These are phyloP conservation scores for Oreohelix idahoensis DNA, from an alignment of 1,140 invertebrate genomes.

Conservation along the genomic window DNA sequence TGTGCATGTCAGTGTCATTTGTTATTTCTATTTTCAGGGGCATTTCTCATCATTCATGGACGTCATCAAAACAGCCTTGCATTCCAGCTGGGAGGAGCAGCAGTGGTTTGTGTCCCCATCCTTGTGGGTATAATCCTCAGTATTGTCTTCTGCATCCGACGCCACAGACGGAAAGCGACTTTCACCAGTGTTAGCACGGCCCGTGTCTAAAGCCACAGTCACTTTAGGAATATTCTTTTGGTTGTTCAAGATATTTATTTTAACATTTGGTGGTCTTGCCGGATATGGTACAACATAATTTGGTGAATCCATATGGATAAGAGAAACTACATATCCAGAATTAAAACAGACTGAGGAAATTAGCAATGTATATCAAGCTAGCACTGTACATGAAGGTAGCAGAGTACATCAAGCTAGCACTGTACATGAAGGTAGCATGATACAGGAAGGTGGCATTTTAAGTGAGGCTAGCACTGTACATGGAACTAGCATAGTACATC, in stretches of 20 bases:
- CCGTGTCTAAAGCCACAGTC: neutral
- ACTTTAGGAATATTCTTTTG: neutral
- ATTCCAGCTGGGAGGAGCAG: conserved; percentile 42
- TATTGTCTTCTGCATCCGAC: conserved; percentile 38
- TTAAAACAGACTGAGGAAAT: neutral
- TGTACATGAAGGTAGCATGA: no score
- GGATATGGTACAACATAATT: neutral
- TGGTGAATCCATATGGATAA: neutral
- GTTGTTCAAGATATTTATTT: neutral
- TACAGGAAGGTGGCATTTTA: no score
- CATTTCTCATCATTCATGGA: conserved; percentile 46
- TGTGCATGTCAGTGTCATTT: no score
- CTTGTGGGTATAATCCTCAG: conserved; percentile 32
- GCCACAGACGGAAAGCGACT: conserved; percentile 27
- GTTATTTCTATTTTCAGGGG: conserved; percentile 35
- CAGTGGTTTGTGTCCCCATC: conserved; percentile 39
- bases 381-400: no score
- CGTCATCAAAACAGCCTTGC: conserved; percentile 30
- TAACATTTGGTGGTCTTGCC: neutral
- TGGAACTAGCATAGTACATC: no score
- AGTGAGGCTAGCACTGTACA: no score
- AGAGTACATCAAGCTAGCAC: no score
- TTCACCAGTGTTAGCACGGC: conserved; percentile 33
- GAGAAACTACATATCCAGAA: no score
- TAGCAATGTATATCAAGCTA: neutral